Conservation (phyloP, 2,888 invertebrate genomes). For the Athalia circularis region DNA sequence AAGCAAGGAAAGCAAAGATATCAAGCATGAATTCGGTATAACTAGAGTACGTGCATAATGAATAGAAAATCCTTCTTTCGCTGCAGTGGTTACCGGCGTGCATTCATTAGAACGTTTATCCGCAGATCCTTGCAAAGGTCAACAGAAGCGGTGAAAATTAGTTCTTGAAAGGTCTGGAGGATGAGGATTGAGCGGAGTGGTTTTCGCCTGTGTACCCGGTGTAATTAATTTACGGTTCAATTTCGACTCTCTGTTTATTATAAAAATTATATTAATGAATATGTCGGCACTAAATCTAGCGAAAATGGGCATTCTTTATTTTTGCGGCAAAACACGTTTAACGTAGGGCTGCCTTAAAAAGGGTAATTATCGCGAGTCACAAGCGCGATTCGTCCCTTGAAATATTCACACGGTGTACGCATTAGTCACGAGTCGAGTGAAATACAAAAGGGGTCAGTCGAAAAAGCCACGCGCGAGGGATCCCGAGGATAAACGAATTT, state of each 20-base stretch:
- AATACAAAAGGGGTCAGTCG: constrained; percentile 28
- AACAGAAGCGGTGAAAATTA: constrained; percentile 25
- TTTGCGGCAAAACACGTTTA: background rate
- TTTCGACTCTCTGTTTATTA: no score
- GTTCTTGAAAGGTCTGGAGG: background rate
- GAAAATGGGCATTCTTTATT: no score
- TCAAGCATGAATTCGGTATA: no score
- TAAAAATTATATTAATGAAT: no score
- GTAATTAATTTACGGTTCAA: constrained; percentile 32
- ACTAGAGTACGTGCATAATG: no score
- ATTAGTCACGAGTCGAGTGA: constrained; percentile 32
- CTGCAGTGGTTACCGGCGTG: background rate
- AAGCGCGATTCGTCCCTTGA: constrained; percentile 12
- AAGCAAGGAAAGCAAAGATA: no score
- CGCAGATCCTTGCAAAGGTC: background rate
- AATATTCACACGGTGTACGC: constrained; percentile 34
- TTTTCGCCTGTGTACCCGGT: constrained; percentile 2
- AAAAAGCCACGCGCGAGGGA: background rate
- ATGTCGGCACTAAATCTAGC: no score
- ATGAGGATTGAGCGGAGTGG: constrained; percentile 23
- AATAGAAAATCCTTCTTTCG: no score
- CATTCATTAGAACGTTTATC: constrained; percentile 22
- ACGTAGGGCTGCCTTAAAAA: constrained; percentile 10
- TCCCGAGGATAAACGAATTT: constrained; percentile 27
- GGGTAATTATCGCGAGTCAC: constrained; percentile 15